Base-by-base conservation (phyloP, 2,797 vertebrate genomes). In the Gambelia wislizenii region DNA sequence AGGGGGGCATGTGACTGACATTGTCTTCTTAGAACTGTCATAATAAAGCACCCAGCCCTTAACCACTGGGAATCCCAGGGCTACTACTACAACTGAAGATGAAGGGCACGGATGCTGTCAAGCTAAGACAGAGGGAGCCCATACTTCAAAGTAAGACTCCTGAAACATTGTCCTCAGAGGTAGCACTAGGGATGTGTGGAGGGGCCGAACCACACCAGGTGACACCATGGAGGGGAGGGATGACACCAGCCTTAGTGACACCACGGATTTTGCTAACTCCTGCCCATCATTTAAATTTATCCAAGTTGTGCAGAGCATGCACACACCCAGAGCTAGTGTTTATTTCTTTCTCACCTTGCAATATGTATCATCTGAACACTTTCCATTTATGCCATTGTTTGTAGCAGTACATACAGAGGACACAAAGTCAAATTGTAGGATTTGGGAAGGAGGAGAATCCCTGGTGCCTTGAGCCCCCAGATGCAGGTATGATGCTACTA, bases 1-100 rank as follows among this genome's bases (percentile, higher is more conserved):
- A 10, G 70, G 49, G 75, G 13, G 36, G 27, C 44, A 54, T 36
- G 4, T 87, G 14, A 61, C 33, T 20, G 56, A 39, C 14, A 74
- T 33, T 75, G 69, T 54, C 54, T 82, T 87, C 49, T 80, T 42
- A 75, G 79, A 88, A 82, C 33, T 27, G 18, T 74, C 39, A 42
- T 42, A 64, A 36, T 13, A 52, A 16, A 47, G 42, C 2, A 47
- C 36, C 70, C 61, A 54, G 25, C 13, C 25, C 10, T 52, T 67
- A 59, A 2, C 12, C 49, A 9, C 20, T 39, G 59, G 8, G 18
- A 70, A 22, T 87, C 27, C 16, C 52, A 61, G 30, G 13, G 0
- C 39, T 39, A 54, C 30, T 49, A 12, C 13, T 36, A 56, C 30
- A 47, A 52, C 30, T 81, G 49, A 54, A 33, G 2, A 54, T 88